These are phyloP conservation scores for Spermophilus dauricus DNA, from an alignment of 2,113 vertebrate species.

Conservation along the genomic window DNA sequence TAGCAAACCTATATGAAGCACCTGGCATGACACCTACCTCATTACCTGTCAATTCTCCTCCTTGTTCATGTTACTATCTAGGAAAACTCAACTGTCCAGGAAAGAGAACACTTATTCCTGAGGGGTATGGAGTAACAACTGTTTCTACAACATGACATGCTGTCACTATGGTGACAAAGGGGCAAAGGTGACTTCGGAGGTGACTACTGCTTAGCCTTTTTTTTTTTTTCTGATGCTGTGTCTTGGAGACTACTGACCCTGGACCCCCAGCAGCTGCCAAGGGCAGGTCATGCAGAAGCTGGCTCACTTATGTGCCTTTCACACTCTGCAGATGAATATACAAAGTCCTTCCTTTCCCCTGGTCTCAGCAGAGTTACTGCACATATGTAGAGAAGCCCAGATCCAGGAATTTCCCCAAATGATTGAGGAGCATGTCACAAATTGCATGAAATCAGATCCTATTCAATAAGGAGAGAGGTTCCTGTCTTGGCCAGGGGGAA, in stretches of 20 bases:
- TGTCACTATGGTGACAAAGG: not conserved
- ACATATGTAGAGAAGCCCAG: not conserved
- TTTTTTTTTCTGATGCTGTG: not conserved
- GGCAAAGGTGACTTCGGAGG: not conserved
- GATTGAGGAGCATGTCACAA: not conserved
- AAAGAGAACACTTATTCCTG: not conserved
- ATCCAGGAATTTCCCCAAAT: not conserved
- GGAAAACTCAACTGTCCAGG: not conserved
- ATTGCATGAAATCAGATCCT: not conserved
- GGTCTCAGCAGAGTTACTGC: not conserved
- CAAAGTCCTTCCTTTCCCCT: not conserved
- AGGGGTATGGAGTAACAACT: not conserved
- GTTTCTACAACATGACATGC: not conserved
- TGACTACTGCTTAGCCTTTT: not conserved
- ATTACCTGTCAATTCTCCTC: not conserved
- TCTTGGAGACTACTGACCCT: not conserved
- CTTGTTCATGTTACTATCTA: constrained; percentile 6
- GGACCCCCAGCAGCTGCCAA: not conserved
- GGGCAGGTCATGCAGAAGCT: not conserved
- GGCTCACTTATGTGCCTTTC: not conserved
- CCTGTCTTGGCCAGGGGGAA: not conserved
- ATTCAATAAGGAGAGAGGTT: not conserved
- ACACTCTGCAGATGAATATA: not conserved
- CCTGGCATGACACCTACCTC: not conserved
- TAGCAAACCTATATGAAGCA: constrained; percentile 38